A percentile compares a stretch with the other conserved stretches of the same genome.
Conservation (phyloP, 2,797 vertebrate genomes). For the Poecilia wingei region DNA sequence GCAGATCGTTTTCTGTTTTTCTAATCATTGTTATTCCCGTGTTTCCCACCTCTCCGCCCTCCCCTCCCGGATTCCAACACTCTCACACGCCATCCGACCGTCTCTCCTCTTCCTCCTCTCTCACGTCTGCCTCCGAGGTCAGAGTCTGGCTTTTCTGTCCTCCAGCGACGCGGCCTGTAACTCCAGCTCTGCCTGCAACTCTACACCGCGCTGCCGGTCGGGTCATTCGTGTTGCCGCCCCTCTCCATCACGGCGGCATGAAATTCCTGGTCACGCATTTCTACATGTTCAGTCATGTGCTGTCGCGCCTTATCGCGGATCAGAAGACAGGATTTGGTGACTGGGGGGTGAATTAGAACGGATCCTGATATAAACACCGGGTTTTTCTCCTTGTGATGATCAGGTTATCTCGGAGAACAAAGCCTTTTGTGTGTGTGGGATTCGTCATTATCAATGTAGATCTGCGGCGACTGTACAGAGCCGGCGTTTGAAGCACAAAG, state of each 20-base stretch:
- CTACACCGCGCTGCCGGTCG: constrained; percentile 34
- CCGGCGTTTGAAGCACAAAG: constrained; percentile 64
- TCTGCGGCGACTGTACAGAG: constrained; percentile 47
- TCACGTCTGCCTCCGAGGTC: constrained; percentile 61
- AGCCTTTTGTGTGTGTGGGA: constrained; percentile 54
- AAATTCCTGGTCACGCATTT: constrained; percentile 32
- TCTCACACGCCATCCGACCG: constrained; percentile 44
- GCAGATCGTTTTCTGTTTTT: constrained; percentile 12
- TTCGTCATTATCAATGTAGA: constrained; percentile 68
- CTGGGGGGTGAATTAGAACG: constrained; percentile 55
- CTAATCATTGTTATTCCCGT: neutral
- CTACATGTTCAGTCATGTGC: constrained; percentile 28
- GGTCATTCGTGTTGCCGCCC: constrained; percentile 28
- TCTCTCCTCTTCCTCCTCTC: constrained; percentile 44
- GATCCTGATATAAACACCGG: constrained; percentile 56
- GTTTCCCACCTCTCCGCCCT: neutral
- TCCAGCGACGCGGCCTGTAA: constrained; percentile 53
- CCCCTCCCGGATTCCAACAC: constrained; percentile 35
- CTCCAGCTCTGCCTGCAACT: constrained; percentile 59
- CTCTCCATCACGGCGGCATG: constrained; percentile 20
- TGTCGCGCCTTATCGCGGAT: constrained; percentile 15
- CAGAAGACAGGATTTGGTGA: constrained; percentile 44
- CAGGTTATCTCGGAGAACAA: constrained; percentile 55
- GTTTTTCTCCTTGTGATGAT: constrained; percentile 41
- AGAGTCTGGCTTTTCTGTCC: constrained; percentile 66